Evolutionary conservation across 1,140 invertebrate genomes (phyloP).

Genomic region (Pogonomyrmex californicus): DNA sequence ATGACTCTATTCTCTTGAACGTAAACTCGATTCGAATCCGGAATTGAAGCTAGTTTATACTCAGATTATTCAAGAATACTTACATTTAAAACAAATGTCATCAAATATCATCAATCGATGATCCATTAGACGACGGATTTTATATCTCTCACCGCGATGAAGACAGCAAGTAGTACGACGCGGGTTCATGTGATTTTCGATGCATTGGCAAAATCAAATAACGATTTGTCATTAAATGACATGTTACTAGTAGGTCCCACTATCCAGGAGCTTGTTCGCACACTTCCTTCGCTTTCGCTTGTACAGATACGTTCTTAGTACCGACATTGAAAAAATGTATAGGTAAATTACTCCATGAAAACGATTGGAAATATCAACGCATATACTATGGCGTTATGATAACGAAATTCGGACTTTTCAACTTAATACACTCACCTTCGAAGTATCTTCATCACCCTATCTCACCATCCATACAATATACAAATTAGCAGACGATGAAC

Average conservation of each 20-base stretch:
- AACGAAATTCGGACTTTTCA: too few species aligned
- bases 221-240: neutral
- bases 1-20: neutral
- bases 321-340: conserved; percentile 40
- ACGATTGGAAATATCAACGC: conserved; percentile 7
- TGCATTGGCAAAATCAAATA: neutral
- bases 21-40: neutral
- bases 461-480: neutral
- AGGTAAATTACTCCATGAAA: neutral
- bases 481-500: conserved; percentile 12
- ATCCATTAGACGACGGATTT: neutral
- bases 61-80: neutral
- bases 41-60: neutral
- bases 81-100: neutral
- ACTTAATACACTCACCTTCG: neutral
- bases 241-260: neutral
- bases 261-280: conserved; percentile 39
- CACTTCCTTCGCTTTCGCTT: neutral
- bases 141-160: conserved; percentile 12
- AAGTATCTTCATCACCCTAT: neutral
- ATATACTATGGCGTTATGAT: conserved; percentile 9
- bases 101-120: neutral
- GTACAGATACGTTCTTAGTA: neutral
- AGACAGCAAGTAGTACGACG: neutral
- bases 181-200: conserved; percentile 4